These are phyloP conservation scores for Stigmatopora argus DNA, from an alignment of 2,113 vertebrate genomes.

Conservation along the genomic window DNA sequence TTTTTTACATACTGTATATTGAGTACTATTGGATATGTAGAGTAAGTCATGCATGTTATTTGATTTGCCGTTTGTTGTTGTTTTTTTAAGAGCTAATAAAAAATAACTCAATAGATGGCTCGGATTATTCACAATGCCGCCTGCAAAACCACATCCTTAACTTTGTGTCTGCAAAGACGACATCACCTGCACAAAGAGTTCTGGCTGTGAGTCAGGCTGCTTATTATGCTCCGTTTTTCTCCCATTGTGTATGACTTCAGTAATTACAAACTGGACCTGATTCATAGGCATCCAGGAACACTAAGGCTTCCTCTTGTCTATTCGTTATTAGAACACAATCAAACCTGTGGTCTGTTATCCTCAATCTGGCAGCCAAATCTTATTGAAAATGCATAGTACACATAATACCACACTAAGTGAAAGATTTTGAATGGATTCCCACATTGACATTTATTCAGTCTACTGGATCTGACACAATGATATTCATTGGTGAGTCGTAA, in stretches of 20 bases:
- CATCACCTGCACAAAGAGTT: not conserved
- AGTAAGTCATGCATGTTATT: not conserved
- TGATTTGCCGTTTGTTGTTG: not conserved
- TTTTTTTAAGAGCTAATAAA: not conserved
- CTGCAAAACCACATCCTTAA: not conserved
- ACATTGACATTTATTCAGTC: constrained; percentile 28
- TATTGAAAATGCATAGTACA: constrained; percentile 15
- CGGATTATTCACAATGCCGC: not conserved
- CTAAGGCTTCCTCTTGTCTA: not conserved
- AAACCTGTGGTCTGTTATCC: constrained; percentile 16
- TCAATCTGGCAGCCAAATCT: constrained; percentile 9
- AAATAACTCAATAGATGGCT: not conserved
- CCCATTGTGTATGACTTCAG: not conserved
- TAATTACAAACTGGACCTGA: not conserved
- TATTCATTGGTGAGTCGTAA: constrained; percentile 32
- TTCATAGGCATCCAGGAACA: not conserved
- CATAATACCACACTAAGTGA: constrained; percentile 21
- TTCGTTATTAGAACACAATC: constrained; percentile 19
- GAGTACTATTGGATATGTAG: not conserved
- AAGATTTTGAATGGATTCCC: constrained; percentile 24
- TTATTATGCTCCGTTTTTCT: not conserved
- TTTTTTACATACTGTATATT: not conserved
- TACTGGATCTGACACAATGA: constrained; percentile 28
- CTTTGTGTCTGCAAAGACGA: not conserved
- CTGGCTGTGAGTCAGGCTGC: not conserved